These are phyloP conservation scores for Heliconius cydno DNA, from an alignment of 2,888 invertebrate genomes.

Conservation along the genomic window DNA sequence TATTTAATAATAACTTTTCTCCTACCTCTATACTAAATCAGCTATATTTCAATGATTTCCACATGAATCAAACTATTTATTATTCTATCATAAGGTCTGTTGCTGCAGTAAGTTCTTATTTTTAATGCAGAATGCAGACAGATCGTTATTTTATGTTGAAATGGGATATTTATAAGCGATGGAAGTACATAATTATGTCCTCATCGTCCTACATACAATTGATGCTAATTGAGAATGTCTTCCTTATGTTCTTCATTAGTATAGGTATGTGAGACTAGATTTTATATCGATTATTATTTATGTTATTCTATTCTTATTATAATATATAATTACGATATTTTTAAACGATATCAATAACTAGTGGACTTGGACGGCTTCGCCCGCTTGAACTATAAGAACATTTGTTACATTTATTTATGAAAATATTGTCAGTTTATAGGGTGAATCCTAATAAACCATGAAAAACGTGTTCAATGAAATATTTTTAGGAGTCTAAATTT, in stretches of 20 bases:
- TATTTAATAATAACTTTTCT: neutral
- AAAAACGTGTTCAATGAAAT: no score
- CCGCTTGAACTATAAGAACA: no score
- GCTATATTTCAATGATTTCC: neutral
- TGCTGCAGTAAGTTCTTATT: neutral
- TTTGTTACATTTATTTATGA: no score
- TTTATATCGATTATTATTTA: constrained; percentile 1
- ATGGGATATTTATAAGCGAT: constrained; percentile 24
- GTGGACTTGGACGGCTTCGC: no score
- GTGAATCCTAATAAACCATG: no score
- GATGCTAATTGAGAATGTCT: constrained; percentile 50
- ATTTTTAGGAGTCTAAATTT: no score
- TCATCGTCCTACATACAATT: constrained; percentile 34
- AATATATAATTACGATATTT: neutral
- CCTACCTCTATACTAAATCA: neutral
- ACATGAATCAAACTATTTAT: neutral
- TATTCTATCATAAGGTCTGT: neutral
- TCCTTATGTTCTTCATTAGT: constrained; percentile 45
- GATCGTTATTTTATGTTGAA: neutral
- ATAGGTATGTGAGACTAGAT: neutral
- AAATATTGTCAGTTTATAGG: no score
- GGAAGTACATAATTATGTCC: constrained; percentile 19
- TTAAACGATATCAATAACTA: no score
- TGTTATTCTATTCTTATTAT: neutral
- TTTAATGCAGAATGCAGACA: constrained; percentile 9